Evolutionary conservation across 1,140 invertebrate species (phyloP), one percentile per base, ranked within the genome.

Genomic region (Lethrus apterus): DNA sequence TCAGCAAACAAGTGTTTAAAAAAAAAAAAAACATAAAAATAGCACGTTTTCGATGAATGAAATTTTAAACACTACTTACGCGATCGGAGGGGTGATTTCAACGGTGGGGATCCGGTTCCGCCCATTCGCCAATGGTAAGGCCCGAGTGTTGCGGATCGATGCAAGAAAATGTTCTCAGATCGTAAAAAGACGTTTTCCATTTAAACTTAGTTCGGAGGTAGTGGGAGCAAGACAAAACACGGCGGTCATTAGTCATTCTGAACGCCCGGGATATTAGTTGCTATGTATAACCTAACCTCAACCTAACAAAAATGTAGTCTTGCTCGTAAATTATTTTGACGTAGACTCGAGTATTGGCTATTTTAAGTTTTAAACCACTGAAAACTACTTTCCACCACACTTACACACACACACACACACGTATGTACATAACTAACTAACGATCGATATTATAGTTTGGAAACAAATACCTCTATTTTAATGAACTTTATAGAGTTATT

Each of bases 91-190:
- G 52, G 52, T 51, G 47, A 51, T 48, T 36, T 36, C 38, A 24
- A 42, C 15, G 38, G 23, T 30, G 23, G 38, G 38, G 38, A 24
- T 26, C 10, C 21, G 23, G 38, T n/a, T 26, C n/a, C 64, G 64
- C 64, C 64, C 59, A 55, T 41, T 40, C 29, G 43, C 64, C 64
- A 66, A 66, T 66, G 43, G 47, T 44, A 38, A 52, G 33, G 41
- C 44, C 21, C 17, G 21, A 29, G 41, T 13, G 13, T 18, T 40
- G 21, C 35, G 35, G 62, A 66, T 66, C 64, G 55, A 66, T 66
- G 57, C 57, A 66, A 66, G 64, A 66, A 66, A 66, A 63, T 56
- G 51, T 61, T 66, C 64, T 66, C 54, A 66, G 64, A 62, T 57
- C 51, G 61, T 63, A 66, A 66, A 66, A 66, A 66, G 64, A 66